Evolutionary conservation across 2,888 invertebrate genomes (phyloP), one percentile per base, ranked within the genome.

Genomic region (Agrotis exclamationis): DNA sequence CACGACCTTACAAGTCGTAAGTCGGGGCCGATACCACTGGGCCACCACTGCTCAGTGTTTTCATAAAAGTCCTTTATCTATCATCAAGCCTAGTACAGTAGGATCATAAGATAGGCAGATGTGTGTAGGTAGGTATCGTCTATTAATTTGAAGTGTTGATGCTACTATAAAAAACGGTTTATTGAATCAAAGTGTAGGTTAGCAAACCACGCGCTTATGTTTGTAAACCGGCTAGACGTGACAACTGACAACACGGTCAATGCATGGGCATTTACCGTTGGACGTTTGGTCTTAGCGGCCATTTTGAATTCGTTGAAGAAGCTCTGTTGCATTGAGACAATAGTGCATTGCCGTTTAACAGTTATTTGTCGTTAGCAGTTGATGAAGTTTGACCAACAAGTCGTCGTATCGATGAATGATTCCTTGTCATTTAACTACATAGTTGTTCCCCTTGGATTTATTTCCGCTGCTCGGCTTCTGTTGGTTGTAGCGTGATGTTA

Each of bases 251-350:
- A 33, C 56, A 56, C 56, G 56, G 56, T 56, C 33, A 56, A 47
- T 39, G 63, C 45, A 62, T 57, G 39, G 56, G 33, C 22, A 33
- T 66, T 65, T 56, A 74, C 67, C 60, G 56, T 74, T 65, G 33
- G 56, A 56, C 60, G 63, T 65, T 72, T 56, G 28, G 53, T 73
- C 45, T 60, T 51, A 18, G 28, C 66, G 45, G 66, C 50, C 59
- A 60, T 74, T 20, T 74, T 74, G 59, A 45, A 74, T 66, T 54
- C 9, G 74, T 22, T 24, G 45, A 51, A 57, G 73, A 73, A 73
- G 63, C 63, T 56, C n/a, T 33, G 47, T 45, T 53, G 65, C 44
- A 74, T 50, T 60, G 54, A 74, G 48, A 72, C 72, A 72, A 58
- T 39, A 51, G 48, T 70, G 51, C 72, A 71, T 20, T 71, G 33